Evolutionary conservation across 2,113 vertebrate genomes (phyloP).

Genomic region (Nothocercus nigrocapillus): DNA sequence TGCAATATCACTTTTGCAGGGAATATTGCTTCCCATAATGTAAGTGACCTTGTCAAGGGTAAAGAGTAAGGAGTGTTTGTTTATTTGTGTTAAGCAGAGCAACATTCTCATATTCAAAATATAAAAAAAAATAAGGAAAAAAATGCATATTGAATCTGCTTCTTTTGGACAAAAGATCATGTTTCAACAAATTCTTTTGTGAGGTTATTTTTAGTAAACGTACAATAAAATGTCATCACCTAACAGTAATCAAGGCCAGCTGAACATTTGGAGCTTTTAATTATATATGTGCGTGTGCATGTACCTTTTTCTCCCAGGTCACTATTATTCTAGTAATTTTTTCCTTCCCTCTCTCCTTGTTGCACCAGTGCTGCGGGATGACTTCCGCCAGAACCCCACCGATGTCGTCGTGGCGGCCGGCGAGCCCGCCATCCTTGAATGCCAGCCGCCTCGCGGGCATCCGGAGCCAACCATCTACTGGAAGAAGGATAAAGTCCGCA

Average conservation of each 20-base stretch:
- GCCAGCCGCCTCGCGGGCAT: slow-evolving; percentile 94
- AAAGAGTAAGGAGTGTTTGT: background rate
- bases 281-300: background rate
- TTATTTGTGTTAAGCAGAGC: background rate
- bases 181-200: background rate
- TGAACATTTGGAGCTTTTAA: background rate
- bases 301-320: rapidly evolving
- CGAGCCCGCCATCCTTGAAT: slow-evolving; percentile 96
- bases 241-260: background rate
- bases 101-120: background rate
- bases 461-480: slow-evolving; percentile 98
- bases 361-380: slow-evolving; percentile 90
- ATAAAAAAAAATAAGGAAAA: background rate
- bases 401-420: slow-evolving; percentile 96
- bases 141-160: background rate
- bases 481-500: slow-evolving; percentile 96
- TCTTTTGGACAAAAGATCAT: background rate
- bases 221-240: background rate
- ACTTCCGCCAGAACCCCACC: slow-evolving; percentile 97
- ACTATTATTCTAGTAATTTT: background rate
- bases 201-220: background rate
- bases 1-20: background rate
- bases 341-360: background rate
- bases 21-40: background rate
- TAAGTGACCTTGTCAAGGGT: slow-evolving; percentile 12